A percentile compares a stretch with the other conserved stretches of the same genome.
Evolutionary conservation across 1,140 invertebrate species (phyloP).

Genomic region (Drosophila baimaii): DNA sequence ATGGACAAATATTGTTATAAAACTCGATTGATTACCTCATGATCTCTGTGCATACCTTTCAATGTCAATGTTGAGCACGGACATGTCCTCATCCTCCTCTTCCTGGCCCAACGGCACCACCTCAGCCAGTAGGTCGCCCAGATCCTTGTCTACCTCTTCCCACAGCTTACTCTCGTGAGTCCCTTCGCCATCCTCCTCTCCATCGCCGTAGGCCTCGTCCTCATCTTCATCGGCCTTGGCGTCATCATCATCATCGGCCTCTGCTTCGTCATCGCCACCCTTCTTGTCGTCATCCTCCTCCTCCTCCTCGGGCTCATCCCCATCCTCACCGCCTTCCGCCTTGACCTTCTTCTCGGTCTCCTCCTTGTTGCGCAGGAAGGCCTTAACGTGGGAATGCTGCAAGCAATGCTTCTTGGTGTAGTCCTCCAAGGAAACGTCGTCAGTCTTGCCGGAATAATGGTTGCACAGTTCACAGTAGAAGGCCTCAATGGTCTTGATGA

Average conservation of each 20-base stretch:
- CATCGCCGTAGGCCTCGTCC: slow-evolving; percentile 58
- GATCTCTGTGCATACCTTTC: slow-evolving; percentile 55
- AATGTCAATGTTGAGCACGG: slow-evolving; percentile 85
- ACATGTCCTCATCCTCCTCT: slow-evolving; percentile 90
- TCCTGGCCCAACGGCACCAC: slow-evolving; percentile 86
- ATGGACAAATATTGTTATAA: not conserved
- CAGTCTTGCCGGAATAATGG: slow-evolving; percentile 88
- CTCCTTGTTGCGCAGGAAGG: slow-evolving; percentile 90
- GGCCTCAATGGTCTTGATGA: slow-evolving; percentile 90
- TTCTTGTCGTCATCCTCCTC: slow-evolving; percentile 43
- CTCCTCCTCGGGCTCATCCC: slow-evolving; percentile 42
- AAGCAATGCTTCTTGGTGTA: slow-evolving; percentile 89
- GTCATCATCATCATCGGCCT: slow-evolving; percentile 84
- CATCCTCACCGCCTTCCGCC: slow-evolving; percentile 71
- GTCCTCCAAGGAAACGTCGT: slow-evolving; percentile 86
- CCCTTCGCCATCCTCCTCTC: slow-evolving; percentile 84
- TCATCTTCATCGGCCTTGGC: slow-evolving; percentile 84
- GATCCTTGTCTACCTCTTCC: slow-evolving; percentile 91
- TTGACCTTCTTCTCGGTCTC: slow-evolving; percentile 87
- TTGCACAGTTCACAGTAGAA: slow-evolving; percentile 90
- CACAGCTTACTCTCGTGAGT: slow-evolving; percentile 88
- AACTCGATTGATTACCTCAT: not conserved
- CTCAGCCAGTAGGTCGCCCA: slow-evolving; percentile 88
- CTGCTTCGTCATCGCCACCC: slow-evolving; percentile 41
- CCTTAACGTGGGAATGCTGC: slow-evolving; percentile 88